Evolutionary conservation across 2,797 vertebrate genomes (phyloP).

Genomic region (Pseudomugil tenellus): DNA sequence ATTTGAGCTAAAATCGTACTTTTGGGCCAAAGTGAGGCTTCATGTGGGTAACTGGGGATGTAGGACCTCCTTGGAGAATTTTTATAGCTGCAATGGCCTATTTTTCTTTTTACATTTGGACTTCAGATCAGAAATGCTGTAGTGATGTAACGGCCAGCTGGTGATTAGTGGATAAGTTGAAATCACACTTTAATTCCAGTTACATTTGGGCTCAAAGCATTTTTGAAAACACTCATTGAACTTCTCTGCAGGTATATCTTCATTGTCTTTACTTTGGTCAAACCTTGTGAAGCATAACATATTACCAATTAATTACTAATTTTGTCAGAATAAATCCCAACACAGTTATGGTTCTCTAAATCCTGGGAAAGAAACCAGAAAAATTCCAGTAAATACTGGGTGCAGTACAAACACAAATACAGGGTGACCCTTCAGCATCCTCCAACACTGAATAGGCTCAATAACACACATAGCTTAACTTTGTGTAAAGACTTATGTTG

Average conservation of each 20-base stretch:
- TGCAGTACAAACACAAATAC: no score
- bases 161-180: background rate
- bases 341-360: no score
- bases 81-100: background rate
- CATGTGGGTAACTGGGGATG: background rate
- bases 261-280: background rate
- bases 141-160: background rate
- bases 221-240: background rate
- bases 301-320: no score
- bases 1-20: background rate
- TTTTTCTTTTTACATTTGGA: background rate
- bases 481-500: background rate
- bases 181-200: background rate
- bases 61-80: background rate
- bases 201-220: background rate
- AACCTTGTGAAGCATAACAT: no score
- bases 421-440: background rate
- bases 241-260: background rate
- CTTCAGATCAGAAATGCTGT: background rate
- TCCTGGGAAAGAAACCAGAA: no score
- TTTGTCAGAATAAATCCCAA: no score
- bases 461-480: background rate
- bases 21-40: background rate
- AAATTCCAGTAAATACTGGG: no score
- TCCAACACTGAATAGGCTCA: background rate